phyloP scores from a whole-genome alignment of 2,888 invertebrate species.

The Galerucella nymphaeae region DNA sequence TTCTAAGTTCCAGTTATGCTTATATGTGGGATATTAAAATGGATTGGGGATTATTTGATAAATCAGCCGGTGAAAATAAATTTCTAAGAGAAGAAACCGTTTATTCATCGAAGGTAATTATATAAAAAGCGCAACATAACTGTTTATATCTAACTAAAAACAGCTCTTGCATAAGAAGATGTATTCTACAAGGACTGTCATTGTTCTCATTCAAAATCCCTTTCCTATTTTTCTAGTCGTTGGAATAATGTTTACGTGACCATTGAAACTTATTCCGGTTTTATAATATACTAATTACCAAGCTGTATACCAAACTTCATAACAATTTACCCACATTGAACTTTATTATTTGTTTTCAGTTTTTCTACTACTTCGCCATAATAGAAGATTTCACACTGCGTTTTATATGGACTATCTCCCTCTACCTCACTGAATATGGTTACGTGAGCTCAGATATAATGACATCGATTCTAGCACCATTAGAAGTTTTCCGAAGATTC shows the following conservation, averaged over 20 bases:
- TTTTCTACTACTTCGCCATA: conserved; percentile 87
- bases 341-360: conserved; percentile 48
- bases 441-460: conserved; percentile 75
- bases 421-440: conserved; percentile 74
- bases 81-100: conserved; percentile 83
- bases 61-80: conserved; percentile 79
- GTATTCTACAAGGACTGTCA: no score
- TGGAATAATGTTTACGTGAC: no score
- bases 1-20: conserved; percentile 81
- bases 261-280: no score
- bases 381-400: conserved; percentile 82
- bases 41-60: conserved; percentile 89
- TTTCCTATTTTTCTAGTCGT: no score
- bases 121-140: no score
- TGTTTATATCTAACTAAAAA: no score
- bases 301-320: no score
- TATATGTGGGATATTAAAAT: conserved; percentile 89
- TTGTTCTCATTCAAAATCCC: no score
- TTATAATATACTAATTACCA: no score
- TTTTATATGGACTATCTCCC: conserved; percentile 81
- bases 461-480: conserved; percentile 73
- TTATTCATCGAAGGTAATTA: conserved; percentile 77
- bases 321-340: no score
- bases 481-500: conserved; percentile 78
- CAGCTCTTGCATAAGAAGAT: no score